phyloP scores from a whole-genome alignment of 2,797 vertebrate species.

The Telmatherina bonti region DNA sequence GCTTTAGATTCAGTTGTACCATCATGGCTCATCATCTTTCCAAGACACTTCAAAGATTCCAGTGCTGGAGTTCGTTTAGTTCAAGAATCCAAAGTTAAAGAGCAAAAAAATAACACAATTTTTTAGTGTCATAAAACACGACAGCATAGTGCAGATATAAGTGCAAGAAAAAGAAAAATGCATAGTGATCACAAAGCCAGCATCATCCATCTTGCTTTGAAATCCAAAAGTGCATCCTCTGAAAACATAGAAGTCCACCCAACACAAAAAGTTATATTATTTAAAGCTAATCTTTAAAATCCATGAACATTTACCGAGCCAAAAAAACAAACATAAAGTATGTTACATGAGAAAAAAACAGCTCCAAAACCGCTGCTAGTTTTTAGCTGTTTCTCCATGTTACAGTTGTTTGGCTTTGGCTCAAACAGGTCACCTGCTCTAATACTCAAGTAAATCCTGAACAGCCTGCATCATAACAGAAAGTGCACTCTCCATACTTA shows the following conservation, averaged over 20 bases:
- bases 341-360: constrained; percentile 63
- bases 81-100: constrained; percentile 27
- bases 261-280: constrained; percentile 45
- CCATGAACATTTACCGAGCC: constrained; percentile 24
- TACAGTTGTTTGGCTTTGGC: constrained; percentile 55
- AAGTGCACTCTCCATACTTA: constrained; percentile 67
- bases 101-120: constrained; percentile 33
- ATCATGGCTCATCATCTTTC: constrained; percentile 11
- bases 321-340: constrained; percentile 44
- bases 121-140: constrained; percentile 21
- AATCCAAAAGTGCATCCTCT: constrained; percentile 2
- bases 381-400: constrained; percentile 69
- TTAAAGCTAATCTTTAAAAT: constrained; percentile 50
- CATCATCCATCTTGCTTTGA: constrained; percentile 6
- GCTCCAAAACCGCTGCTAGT: constrained; percentile 75
- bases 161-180: constrained; percentile 39
- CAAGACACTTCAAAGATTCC: constrained; percentile 36
- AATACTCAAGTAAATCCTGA: constrained; percentile 42
- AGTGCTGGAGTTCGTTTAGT: constrained; percentile 9
- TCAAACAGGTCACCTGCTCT: constrained; percentile 26
- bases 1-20: constrained; percentile 25
- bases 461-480: constrained; percentile 38
- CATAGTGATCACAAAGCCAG: constrained; percentile 25
- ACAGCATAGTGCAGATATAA: constrained; percentile 30
- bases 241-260: constrained; percentile 23